These are phyloP conservation scores for Natator depressus DNA, from an alignment of 2,113 vertebrate genomes.

Conservation along the genomic window DNA sequence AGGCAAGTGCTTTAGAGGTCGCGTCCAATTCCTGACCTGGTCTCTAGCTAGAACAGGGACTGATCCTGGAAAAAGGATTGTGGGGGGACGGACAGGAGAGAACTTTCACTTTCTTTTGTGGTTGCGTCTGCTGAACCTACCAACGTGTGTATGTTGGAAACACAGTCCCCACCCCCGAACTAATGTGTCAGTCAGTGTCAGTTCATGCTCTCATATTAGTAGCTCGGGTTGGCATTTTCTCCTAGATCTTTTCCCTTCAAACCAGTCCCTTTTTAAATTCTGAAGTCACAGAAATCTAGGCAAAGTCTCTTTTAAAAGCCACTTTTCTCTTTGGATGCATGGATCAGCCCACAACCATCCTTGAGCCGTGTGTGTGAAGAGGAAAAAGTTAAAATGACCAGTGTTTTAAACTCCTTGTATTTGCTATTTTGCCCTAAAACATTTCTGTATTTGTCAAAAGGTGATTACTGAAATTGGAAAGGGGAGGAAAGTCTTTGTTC, in stretches of 20 bases:
- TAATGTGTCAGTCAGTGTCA: conserved; percentile 36
- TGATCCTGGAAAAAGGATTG: conserved; percentile 32
- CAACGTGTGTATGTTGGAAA: conserved; percentile 42
- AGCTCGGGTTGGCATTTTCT: conserved; percentile 15
- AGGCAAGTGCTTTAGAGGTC: conserved; percentile 75
- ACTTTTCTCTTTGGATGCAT: neutral
- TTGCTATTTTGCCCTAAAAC: neutral
- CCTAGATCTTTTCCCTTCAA: neutral
- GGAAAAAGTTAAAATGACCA: neutral
- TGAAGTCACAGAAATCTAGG: neutral
- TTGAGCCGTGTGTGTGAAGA: neutral
- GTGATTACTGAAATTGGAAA: neutral
- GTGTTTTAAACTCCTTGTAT: conserved; percentile 15
- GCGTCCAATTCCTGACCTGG: conserved; percentile 77
- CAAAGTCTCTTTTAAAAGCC: conserved; percentile 30
- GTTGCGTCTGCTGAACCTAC: conserved; percentile 35
- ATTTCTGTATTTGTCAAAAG: neutral
- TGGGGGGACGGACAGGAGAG: conserved; percentile 9
- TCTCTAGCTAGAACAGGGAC: conserved; percentile 68
- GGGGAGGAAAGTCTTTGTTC: neutral
- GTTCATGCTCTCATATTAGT: conserved; percentile 6
- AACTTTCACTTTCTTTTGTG: conserved; percentile 63
- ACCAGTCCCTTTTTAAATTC: conserved; percentile 29
- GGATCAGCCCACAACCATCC: neutral
- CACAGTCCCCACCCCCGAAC: conserved; percentile 5